Conservation (phyloP, 2,797 vertebrate genomes). For the Champsocephalus esox region DNA sequence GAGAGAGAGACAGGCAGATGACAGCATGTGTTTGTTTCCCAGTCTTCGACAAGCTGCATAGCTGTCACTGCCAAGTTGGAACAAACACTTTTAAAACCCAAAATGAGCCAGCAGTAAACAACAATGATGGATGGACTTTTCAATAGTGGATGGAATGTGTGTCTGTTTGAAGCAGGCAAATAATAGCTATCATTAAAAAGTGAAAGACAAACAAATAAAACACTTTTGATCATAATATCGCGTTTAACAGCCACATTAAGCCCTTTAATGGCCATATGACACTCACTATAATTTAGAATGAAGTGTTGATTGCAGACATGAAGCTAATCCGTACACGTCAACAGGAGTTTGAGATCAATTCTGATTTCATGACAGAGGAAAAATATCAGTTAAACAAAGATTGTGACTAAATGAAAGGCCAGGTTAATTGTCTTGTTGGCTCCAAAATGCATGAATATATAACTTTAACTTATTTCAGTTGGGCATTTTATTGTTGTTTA, state of each 20-base stretch:
- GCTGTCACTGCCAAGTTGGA: conserved; percentile 70
- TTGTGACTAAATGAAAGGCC: neutral
- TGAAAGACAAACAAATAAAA: conserved; percentile 24
- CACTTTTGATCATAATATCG: neutral
- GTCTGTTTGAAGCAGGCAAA: conserved; percentile 18
- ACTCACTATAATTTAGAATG: conserved; percentile 5
- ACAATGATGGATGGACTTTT: conserved; percentile 57
- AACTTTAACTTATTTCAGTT: neutral
- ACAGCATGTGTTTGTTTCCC: conserved; percentile 67
- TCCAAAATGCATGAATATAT: neutral
- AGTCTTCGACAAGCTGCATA: conserved; percentile 55
- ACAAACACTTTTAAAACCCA: conserved; percentile 61
- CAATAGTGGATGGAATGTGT: conserved; percentile 20
- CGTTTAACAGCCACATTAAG: conserved; percentile 18
- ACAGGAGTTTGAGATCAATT: neutral
- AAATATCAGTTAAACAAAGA: neutral
- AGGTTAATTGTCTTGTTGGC: neutral
- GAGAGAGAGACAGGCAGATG: conserved; percentile 51
- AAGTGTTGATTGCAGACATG: neutral
- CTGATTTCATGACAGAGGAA: neutral
- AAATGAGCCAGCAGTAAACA: conserved; percentile 71
- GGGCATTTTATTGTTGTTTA: neutral
- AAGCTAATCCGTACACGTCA: neutral
- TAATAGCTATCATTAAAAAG: conserved; percentile 13
- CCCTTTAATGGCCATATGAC: neutral